phyloP scores from a whole-genome alignment of 2,113 vertebrate species.

The Shinisaurus crocodilurus region DNA sequence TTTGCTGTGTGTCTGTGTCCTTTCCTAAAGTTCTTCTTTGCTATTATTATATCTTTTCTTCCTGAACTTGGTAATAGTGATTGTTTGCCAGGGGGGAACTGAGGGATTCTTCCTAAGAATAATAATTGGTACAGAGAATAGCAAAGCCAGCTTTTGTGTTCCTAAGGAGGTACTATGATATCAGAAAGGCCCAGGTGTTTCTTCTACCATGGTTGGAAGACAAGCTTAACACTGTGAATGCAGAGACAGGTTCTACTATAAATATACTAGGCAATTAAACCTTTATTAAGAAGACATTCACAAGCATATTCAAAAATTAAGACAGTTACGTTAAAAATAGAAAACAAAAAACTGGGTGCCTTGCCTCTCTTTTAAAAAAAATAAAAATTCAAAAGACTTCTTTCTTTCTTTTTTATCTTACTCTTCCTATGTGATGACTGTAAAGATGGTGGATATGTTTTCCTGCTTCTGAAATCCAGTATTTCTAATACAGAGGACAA shows the following conservation, averaged over 20 bases:
- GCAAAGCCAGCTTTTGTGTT: constrained; percentile 6
- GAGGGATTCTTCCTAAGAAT: background rate
- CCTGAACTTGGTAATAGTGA: background rate
- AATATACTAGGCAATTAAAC: background rate
- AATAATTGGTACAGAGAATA: constrained; percentile 3
- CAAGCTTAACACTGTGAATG: background rate
- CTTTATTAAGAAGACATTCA: background rate
- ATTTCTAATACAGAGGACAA: background rate
- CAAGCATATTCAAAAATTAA: background rate
- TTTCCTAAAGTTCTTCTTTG: constrained; percentile 10
- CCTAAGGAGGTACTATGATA: background rate
- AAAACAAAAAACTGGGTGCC: background rate
- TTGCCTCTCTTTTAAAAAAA: background rate
- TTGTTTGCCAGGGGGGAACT: background rate
- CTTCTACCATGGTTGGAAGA: background rate
- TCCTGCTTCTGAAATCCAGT: background rate
- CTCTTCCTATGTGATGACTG: no score
- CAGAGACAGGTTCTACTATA: background rate
- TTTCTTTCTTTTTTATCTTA: background rate
- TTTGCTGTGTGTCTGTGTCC: background rate
- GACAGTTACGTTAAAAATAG: background rate
- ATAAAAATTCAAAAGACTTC: background rate
- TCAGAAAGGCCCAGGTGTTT: background rate
- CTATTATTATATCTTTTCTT: background rate
- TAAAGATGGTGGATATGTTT: background rate